phyloP scores from a whole-genome alignment of 2,113 vertebrate species.

The Oncorhynchus tshawytscha region DNA sequence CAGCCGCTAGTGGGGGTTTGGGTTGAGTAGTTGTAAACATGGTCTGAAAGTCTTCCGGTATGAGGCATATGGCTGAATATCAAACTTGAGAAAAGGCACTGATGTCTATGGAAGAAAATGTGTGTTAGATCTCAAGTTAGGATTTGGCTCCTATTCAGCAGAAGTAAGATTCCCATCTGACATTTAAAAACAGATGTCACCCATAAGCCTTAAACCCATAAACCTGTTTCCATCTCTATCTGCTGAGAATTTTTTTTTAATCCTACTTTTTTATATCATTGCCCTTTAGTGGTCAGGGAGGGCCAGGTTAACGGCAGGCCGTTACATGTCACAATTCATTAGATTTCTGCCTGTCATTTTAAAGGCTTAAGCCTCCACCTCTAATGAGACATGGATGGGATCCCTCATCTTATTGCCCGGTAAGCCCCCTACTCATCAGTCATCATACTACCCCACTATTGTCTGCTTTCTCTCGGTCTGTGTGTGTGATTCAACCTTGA shows the following conservation, averaged over 20 bases:
- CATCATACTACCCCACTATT: not conserved
- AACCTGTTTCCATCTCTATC: not conserved
- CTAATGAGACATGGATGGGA: constrained; percentile 15
- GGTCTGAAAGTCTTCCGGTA: not conserved
- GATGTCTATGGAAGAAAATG: too few species aligned
- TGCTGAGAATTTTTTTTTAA: not conserved
- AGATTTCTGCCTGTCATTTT: not conserved
- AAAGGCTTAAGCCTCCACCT: not conserved
- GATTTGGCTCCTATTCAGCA: too few species aligned
- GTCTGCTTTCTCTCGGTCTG: too few species aligned
- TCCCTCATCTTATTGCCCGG: not conserved
- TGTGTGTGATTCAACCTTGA: not conserved
- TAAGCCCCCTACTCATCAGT: not conserved
- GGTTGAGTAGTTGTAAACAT: not conserved
- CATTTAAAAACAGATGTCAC: not conserved
- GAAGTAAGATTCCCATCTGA: too few species aligned
- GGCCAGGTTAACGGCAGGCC: not conserved
- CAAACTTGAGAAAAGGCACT: too few species aligned
- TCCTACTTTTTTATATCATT: not conserved
- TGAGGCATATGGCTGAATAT: too few species aligned
- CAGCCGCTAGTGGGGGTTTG: not conserved
- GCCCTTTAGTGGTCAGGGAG: not conserved
- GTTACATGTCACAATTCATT: not conserved
- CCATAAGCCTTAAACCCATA: not conserved
- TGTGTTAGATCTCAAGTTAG: too few species aligned